These are phyloP conservation scores for Rhagophthalmus giganteus DNA, from an alignment of 2,888 invertebrate genomes.

Conservation along the genomic window DNA sequence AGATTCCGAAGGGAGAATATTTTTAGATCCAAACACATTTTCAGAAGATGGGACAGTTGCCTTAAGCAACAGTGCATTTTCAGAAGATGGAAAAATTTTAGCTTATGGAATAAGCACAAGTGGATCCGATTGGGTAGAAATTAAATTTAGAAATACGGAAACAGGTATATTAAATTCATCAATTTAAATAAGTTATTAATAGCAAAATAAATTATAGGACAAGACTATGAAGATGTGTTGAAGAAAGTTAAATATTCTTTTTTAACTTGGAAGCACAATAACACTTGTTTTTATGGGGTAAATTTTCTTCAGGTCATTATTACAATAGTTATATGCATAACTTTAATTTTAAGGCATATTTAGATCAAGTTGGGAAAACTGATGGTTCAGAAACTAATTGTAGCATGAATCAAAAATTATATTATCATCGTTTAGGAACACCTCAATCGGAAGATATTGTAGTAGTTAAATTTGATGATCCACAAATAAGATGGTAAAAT, in stretches of 20 bases:
- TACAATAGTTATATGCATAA: background rate
- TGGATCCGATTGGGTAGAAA: constrained; percentile 96
- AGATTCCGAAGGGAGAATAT: constrained; percentile 76
- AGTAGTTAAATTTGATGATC: constrained; percentile 88
- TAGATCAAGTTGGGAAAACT: constrained; percentile 76
- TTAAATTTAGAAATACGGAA: constrained; percentile 77
- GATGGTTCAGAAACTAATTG: constrained; percentile 91
- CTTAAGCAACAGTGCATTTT: constrained; percentile 74
- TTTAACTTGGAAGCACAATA: constrained; percentile 91
- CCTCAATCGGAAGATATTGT: constrained; percentile 83
- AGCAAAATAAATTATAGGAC: constrained; percentile 55
- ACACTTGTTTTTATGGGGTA: constrained; percentile 92
- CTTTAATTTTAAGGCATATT: constrained; percentile 68
- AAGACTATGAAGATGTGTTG: constrained; percentile 87
- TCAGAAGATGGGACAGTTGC: constrained; percentile 91
- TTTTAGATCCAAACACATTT: constrained; percentile 92
- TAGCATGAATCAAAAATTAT: constrained; percentile 90
- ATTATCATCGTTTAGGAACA: constrained; percentile 87
- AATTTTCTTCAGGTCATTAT: constrained; percentile 42
- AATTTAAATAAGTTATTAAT: background rate
- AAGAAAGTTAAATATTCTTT: constrained; percentile 90
- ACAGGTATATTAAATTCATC: no score
- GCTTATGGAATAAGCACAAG: constrained; percentile 91
- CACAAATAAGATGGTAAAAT: constrained; percentile 90
- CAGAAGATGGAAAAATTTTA: constrained; percentile 85